Evolutionary conservation across 2,797 vertebrate genomes (phyloP), one percentile per base, ranked within the genome.

Genomic region (Melanotaenia parkinsoni): DNA sequence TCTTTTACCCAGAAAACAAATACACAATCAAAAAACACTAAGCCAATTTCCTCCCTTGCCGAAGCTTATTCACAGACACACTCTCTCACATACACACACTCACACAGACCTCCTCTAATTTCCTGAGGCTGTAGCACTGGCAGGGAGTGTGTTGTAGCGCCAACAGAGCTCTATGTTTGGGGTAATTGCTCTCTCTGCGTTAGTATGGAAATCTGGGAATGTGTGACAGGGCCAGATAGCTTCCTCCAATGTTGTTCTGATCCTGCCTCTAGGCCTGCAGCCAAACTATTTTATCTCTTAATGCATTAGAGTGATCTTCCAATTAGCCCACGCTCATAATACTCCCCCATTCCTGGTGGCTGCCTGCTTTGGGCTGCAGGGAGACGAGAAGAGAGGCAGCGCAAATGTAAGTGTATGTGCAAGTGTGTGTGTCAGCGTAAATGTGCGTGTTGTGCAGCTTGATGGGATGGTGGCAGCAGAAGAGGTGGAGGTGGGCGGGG

Each of bases 271-370:
- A 98, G 98, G 98, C 97, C 95, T 88, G 91, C 96, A 96, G 98
- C 98, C 97, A 99, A 98, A 98, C 96, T 98, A 98, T 98, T 98
- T 99, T 98, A 99, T 99, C 98, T 99, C 97, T 97, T 96, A 96
- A 98, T 99, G 98, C 97, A 98, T 98, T 98, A 97, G 97, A 98
- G 97, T 99, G 97, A 99, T 99, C 98, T 99, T 99, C 97, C 98
- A 99, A 99, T 99, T 99, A 99, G 96, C 96, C 92, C 93, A 94
- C 94, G 94, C 96, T 97, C 96, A 97, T 98, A 99, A 99, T 98
- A 98, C 97, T 87, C 95, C 95, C 95, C 95, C 95, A 95, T 97
- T 98, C 96, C 90, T 96, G 96, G 95, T 96, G 96, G 96, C 95
- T 93, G 95, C 94, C 79, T 94, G 95, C 89, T 90, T 74, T 83